Conservation (phyloP, 2,113 vertebrate genomes). For the Chloropsis cyanopogon region DNA sequence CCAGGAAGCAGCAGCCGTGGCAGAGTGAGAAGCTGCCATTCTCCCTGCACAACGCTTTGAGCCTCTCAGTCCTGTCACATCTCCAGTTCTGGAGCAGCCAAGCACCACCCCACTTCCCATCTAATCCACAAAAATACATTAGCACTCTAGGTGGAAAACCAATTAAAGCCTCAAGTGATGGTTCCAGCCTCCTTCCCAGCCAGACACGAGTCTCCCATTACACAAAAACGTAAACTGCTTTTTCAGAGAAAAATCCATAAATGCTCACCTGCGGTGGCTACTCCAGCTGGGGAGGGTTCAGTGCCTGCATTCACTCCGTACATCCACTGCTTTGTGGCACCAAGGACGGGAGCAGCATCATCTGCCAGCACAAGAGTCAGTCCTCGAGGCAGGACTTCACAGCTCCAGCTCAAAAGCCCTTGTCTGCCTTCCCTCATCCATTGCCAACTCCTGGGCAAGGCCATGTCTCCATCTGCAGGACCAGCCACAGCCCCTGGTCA, state of each 20-base stretch:
- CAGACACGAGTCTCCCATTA: background rate
- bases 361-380: background rate
- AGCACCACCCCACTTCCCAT: background rate
- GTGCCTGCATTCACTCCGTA: background rate
- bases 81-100: background rate
- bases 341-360: background rate
- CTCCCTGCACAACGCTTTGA: background rate
- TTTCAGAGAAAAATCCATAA: background rate
- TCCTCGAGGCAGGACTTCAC: background rate
- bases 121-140: background rate
- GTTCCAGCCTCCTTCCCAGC: background rate
- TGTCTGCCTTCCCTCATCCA: background rate
- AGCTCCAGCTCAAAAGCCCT: background rate
- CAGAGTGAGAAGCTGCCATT: background rate
- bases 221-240: background rate
- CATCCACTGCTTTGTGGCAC: background rate
- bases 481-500: background rate
- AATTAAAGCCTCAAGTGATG: background rate
- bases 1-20: background rate
- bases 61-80: background rate
- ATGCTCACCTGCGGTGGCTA: background rate
- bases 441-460: background rate
- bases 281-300: background rate
- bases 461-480: background rate
- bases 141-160: background rate